Evolutionary conservation across 2,888 invertebrate genomes (phyloP), one percentile per base, ranked within the genome.

Genomic region (Phyllotreta striolata): DNA sequence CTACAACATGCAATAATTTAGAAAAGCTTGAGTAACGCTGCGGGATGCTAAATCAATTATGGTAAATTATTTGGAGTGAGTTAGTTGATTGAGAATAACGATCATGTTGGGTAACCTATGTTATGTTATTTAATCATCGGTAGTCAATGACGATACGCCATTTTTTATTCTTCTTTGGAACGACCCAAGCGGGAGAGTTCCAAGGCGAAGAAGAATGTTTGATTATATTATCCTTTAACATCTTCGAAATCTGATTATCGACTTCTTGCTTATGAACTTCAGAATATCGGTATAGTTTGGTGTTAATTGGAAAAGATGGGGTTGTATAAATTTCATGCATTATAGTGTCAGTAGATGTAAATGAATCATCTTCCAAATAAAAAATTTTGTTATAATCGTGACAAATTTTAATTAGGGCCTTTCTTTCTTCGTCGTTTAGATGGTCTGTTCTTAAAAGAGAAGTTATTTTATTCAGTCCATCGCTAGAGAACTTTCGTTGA

Each of bases 31-130:
- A n/a, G n/a, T n/a, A n/a, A n/a, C n/a, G n/a, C n/a, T n/a, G n/a
- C n/a, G n/a, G n/a, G 72, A 72, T 4, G 78, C 75, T n/a, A 81
- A 55, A 66, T 80, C 80, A 39, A 81, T 38, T 0, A 75, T 78
- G 1, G 77, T 73, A 56, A 79, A 81, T 64, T 77, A 80, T 58
- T 71, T 71, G 0, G 76, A 68, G 55, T 74, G 70, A 34, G 78
- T 77, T 57, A 81, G 60, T 67, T 79, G 75, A 59, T 78, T 8
- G 6, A 39, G 9, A 39, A 39, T 39, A 8, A 7, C 39, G 9
- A 7, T 39, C 7, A 39, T 39, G 62, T 76, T 77, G 0, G 79
- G 77, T 14, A 80, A 62, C n/a, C n/a, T 2, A 79, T 78, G 63
- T 75, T 78, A 6, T 70, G 67, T 57, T 80, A 77, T 2, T 72